These are phyloP conservation scores for Phoeniculus purpureus DNA, from an alignment of 2,797 vertebrate genomes.

Conservation along the genomic window DNA sequence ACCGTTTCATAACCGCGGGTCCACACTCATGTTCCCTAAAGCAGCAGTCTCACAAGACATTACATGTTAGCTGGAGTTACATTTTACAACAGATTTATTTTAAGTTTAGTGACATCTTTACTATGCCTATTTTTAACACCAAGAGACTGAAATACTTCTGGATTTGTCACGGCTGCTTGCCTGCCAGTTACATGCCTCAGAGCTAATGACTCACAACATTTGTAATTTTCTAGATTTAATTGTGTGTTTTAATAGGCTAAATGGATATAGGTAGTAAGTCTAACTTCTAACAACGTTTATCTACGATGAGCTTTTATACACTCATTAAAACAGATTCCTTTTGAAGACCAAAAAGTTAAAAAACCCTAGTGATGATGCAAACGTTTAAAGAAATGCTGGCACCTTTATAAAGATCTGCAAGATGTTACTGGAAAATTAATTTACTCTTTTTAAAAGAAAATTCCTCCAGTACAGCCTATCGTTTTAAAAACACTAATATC, in stretches of 20 bases:
- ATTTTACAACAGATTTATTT: constrained; percentile 46
- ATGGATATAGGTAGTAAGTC: neutral
- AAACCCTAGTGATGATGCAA: neutral
- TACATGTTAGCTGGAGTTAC: neutral
- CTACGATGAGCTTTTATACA: neutral
- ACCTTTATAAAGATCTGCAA: neutral
- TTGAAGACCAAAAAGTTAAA: neutral
- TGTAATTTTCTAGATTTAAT: constrained; percentile 20
- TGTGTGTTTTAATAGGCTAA: constrained; percentile 43
- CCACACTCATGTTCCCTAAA: neutral
- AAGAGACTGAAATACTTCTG: constrained; percentile 35
- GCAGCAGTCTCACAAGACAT: neutral
- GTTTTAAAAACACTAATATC: neutral
- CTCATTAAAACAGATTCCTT: neutral
- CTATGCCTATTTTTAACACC: constrained; percentile 53
- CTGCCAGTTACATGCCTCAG: constrained; percentile 12
- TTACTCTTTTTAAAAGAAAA: neutral
- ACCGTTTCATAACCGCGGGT: neutral
- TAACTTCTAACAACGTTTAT: constrained; percentile 5
- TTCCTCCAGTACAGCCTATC: neutral
- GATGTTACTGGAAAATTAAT: neutral
- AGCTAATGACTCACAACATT: constrained; percentile 19
- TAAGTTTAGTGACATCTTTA: constrained; percentile 16
- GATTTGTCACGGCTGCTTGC: constrained; percentile 34
- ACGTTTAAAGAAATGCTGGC: neutral